A percentile compares a stretch with the other conserved stretches of the same genome.
Conservation (phyloP, 2,888 invertebrate genomes). For the Drosophila mettleri region DNA sequence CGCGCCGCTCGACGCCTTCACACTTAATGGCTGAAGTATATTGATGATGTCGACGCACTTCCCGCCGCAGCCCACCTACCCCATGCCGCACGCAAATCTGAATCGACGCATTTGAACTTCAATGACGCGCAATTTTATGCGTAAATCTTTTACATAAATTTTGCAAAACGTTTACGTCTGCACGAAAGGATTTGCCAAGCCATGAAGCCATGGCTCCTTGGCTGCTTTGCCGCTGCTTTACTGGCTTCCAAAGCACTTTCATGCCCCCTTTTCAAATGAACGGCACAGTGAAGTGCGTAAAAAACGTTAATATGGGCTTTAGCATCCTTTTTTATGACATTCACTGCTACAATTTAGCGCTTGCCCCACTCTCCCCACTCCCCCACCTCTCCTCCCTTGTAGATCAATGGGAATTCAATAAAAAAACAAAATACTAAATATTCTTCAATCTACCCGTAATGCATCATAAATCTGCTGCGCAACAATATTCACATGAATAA, state of each 20-base stretch:
- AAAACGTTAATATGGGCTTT: slow-evolving; percentile 70
- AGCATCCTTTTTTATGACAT: slow-evolving; percentile 67
- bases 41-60: slow-evolving; percentile 66
- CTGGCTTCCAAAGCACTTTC: slow-evolving; percentile 61
- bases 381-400: slow-evolving; percentile 22
- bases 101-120: slow-evolving; percentile 74
- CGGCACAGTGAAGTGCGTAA: slow-evolving; percentile 60
- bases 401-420: slow-evolving; percentile 68
- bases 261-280: slow-evolving; percentile 31
- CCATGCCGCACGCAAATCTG: slow-evolving; percentile 46
- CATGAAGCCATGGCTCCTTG: slow-evolving; percentile 15
- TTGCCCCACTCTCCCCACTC: slow-evolving; percentile 31
- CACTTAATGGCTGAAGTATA: slow-evolving; percentile 68
- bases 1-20: slow-evolving; percentile 28
- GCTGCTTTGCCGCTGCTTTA: slow-evolving; percentile 18
- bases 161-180: slow-evolving; percentile 72
- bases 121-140: slow-evolving; percentile 80
- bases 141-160: slow-evolving; percentile 80
- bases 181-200: slow-evolving; percentile 68
- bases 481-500: slow-evolving; percentile 29
- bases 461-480: slow-evolving; percentile 57
- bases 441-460: slow-evolving; percentile 54
- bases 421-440: slow-evolving; percentile 52
- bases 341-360: slow-evolving; percentile 66
- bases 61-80: not conserved